phyloP scores from a whole-genome alignment of 2,797 vertebrate genomes.

The Danio aesculapii region DNA sequence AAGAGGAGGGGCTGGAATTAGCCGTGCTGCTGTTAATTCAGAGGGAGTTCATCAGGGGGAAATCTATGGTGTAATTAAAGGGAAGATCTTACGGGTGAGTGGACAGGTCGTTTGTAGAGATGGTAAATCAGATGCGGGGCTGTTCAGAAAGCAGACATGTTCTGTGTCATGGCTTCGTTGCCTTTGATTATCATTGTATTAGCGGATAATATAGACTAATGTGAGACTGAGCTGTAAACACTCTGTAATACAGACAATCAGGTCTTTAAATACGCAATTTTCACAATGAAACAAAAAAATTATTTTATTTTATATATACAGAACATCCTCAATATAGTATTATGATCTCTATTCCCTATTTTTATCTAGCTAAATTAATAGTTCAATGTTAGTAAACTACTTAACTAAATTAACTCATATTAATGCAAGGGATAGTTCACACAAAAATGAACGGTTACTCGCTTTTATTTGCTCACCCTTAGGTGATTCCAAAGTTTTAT shows the following conservation, averaged over 20 bases:
- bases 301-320: background rate
- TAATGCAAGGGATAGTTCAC: too few species aligned
- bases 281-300: background rate
- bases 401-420: too few species aligned
- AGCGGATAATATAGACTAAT: constrained; percentile 82
- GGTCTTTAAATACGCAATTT: constrained; percentile 15
- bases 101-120: constrained; percentile 52
- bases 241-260: constrained; percentile 52
- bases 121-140: constrained; percentile 44
- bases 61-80: constrained; percentile 95
- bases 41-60: constrained; percentile 89
- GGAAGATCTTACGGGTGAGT: constrained; percentile 67
- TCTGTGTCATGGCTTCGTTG: constrained; percentile 79
- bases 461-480: too few species aligned
- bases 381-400: too few species aligned
- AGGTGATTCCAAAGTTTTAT: too few species aligned
- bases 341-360: too few species aligned
- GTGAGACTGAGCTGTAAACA: constrained; percentile 58
- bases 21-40: constrained; percentile 88
- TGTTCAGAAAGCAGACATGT: constrained; percentile 71
- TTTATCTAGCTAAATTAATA: too few species aligned
- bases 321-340: too few species aligned
- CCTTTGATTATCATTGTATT: constrained; percentile 70
- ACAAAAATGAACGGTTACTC: too few species aligned
- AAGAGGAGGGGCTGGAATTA: constrained; percentile 79